These are phyloP conservation scores for Arenaria interpres DNA, from an alignment of 2,113 vertebrate species.

Conservation along the genomic window DNA sequence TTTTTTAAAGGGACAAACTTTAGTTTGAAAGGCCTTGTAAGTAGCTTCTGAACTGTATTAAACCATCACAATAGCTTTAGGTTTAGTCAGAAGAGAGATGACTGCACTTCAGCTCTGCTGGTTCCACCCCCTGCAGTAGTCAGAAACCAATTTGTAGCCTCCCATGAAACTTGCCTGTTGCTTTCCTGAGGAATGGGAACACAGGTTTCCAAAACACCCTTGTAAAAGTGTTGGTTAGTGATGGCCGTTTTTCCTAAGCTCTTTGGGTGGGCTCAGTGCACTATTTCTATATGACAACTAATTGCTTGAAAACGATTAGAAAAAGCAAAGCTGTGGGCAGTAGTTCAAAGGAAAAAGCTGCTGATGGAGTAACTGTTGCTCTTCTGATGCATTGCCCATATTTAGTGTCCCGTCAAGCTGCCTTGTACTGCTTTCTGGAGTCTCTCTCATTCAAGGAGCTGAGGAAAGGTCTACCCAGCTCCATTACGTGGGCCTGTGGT, in stretches of 20 bases:
- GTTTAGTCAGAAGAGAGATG: neutral
- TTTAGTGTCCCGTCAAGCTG: neutral
- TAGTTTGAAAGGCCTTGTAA: neutral
- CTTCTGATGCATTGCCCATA: neutral
- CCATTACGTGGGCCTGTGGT: fast-evolving
- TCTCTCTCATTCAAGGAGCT: neutral
- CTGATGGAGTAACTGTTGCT: neutral
- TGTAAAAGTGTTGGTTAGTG: neutral
- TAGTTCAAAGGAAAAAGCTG: neutral
- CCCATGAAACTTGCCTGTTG: neutral
- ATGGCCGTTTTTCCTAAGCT: neutral
- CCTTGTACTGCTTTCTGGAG: neutral
- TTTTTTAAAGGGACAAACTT: neutral
- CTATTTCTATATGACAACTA: neutral
- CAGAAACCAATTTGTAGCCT: neutral
- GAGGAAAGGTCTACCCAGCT: neutral
- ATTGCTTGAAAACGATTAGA: neutral
- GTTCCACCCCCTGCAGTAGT: neutral
- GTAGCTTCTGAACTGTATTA: neutral
- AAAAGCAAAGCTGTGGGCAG: neutral
- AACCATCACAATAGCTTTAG: neutral
- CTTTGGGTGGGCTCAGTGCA: neutral
- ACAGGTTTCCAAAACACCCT: neutral
- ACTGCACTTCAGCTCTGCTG: neutral
- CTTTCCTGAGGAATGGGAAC: neutral